phyloP scores from a whole-genome alignment of 2,113 vertebrate genomes.

The Carlito syrichta region DNA sequence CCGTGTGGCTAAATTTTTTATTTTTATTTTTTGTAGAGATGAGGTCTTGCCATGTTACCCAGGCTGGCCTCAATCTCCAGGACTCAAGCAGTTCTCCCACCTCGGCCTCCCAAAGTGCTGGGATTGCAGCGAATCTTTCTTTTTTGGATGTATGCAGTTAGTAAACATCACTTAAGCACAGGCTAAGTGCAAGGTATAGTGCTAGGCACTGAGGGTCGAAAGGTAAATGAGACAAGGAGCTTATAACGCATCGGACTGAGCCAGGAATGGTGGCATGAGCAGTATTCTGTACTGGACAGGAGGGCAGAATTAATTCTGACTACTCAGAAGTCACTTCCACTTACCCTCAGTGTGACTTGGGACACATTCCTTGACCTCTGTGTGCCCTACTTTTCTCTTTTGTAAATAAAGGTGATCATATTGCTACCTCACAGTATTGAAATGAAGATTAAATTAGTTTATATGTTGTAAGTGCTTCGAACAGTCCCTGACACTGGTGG shows the following conservation, averaged over 20 bases:
- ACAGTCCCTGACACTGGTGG: background rate
- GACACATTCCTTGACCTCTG: background rate
- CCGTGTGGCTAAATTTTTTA: too few relatives aligned
- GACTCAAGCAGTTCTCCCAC: too few relatives aligned
- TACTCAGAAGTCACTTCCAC: background rate
- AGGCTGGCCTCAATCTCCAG: too few relatives aligned
- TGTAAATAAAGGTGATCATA: background rate
- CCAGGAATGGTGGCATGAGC: background rate
- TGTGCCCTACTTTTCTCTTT: background rate
- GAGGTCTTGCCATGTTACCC: too few relatives aligned
- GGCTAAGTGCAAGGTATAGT: background rate
- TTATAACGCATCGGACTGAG: background rate
- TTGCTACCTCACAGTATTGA: background rate
- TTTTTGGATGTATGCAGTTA: background rate
- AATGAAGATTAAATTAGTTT: background rate
- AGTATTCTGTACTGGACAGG: background rate
- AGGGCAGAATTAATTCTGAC: background rate
- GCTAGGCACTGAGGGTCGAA: background rate
- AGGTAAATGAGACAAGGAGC: background rate
- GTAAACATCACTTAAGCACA: background rate
- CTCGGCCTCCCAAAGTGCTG: too few relatives aligned
- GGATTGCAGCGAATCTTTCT: too few relatives aligned
- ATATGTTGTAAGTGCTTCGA: background rate
- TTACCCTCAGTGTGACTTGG: background rate
- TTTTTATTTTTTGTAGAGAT: too few relatives aligned